Conservation (phyloP, 35 echinoderm and acorn worm genomes). For the Ptychodera flava region DNA sequence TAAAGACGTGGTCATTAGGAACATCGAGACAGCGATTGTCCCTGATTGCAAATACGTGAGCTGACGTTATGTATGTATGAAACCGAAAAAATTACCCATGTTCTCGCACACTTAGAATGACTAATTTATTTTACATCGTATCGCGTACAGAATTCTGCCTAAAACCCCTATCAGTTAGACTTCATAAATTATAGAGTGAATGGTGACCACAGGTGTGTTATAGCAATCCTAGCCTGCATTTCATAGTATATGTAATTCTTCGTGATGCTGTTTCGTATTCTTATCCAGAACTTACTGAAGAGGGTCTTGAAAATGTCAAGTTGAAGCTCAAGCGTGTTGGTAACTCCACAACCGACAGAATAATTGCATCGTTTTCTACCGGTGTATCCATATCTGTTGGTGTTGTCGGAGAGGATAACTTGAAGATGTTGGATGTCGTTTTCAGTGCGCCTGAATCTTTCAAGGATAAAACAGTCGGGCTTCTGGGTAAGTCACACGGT, state of each 20-base stretch:
- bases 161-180: background rate
- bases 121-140: background rate
- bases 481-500: conserved; percentile 52
- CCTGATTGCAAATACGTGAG: no score
- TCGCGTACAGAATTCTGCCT: background rate
- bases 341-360: background rate
- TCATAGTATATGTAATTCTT: background rate
- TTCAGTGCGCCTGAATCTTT: conserved; percentile 47
- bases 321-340: background rate
- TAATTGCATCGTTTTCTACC: background rate
- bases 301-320: background rate
- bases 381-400: background rate
- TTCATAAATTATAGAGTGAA: background rate
- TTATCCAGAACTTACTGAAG: background rate
- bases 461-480: conserved; percentile 55
- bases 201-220: no score
- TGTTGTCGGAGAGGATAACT: background rate
- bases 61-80: no score
- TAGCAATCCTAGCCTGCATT: background rate
- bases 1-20: no score
- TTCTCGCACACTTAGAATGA: no score
- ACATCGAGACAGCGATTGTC: no score
- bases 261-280: background rate
- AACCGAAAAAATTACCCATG: no score
- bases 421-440: conserved; percentile 53